Evolutionary conservation across 2,113 vertebrate genomes (phyloP), one percentile per base, ranked within the genome.

Genomic region (Microcebus lehilahytsara): DNA sequence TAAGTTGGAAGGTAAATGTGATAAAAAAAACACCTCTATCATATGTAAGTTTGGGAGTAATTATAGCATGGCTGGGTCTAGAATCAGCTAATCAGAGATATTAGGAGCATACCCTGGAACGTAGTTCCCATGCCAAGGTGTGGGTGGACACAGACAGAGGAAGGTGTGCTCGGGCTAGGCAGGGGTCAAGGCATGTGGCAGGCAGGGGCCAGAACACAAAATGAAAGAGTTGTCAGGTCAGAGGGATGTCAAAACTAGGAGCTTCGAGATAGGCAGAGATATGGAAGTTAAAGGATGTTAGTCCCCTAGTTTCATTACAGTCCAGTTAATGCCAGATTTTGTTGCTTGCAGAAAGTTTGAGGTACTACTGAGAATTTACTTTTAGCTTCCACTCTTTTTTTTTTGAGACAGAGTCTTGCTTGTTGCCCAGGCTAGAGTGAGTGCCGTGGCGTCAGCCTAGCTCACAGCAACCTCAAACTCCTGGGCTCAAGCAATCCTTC

Each of bases 1-100:
- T 49, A 92, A 89, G 42, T 90, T 95, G 91, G 91, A 95, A 83
- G 86, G 69, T 34, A 94, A 96, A 75, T 37, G 17, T 79, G 78
- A 71, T 78, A 90, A 90, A 60, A 83, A 42, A 42, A 42, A 42
- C 1, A 19, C 78, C 62, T 93, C 64, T 5, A 91, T 67, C 53
- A n/a, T 66, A 32, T 74, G 40, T 96, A 78, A 85, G 77, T 72
- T 71, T 80, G 53, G n/a, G 66, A 56, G 32, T 89, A 80, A 95
- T 85, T 85, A 75, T 60, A 96, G 84, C 37, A 80, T 85, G 42
- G 20, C 58, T 85, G 27, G 22, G 46, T 77, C 93, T 89, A 37
- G 91, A 85, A 46, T 71, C 77, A 85, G 77, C 30, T 53, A 66
- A 89, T 91, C 23, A 64, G 84, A 87, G 51, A 67, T 90, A 72